These are phyloP conservation scores for Heteromurus nitidus DNA, from an alignment of 2,888 invertebrate species.

Conservation along the genomic window DNA sequence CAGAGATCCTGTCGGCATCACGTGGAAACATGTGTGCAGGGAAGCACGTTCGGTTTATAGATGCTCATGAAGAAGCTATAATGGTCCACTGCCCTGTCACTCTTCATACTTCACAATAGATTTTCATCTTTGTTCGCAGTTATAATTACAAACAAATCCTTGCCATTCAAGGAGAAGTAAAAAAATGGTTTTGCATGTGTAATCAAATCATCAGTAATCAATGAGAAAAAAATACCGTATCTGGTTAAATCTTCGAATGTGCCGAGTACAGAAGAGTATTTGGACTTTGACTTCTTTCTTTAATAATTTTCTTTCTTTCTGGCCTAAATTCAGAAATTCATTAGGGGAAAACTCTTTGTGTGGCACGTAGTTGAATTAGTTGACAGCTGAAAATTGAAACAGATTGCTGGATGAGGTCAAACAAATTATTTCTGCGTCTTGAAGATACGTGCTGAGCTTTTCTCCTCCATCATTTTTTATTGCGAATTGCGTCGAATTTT, in stretches of 20 bases:
- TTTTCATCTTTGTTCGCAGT: no score
- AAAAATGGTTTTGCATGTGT: background rate
- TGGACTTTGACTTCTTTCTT: background rate
- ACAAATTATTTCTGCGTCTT: slow-evolving; percentile 19
- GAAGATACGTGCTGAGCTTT: no score
- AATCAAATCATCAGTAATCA: background rate
- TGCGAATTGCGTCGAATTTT: no score
- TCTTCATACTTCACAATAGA: no score
- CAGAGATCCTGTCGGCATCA: background rate
- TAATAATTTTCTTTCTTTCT: background rate
- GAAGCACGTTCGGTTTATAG: background rate
- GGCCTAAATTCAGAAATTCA: background rate
- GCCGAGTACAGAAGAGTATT: slow-evolving; percentile 14
- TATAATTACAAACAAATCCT: background rate
- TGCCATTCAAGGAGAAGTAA: background rate
- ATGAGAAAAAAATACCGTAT: background rate
- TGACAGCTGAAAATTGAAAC: slow-evolving; percentile 55
- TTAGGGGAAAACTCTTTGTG: background rate
- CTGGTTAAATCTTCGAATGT: background rate
- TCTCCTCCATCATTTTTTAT: no score
- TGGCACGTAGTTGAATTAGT: background rate
- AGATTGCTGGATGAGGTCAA: slow-evolving; percentile 54
- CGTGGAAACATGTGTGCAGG: background rate
- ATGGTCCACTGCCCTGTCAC: background rate
- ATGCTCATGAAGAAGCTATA: background rate